Percentiles rank a stretch among this genome's conserved stretches.
These are phyloP conservation scores for Arothron firmamentum DNA, from an alignment of 2,113 vertebrate genomes.

Conservation along the genomic window DNA sequence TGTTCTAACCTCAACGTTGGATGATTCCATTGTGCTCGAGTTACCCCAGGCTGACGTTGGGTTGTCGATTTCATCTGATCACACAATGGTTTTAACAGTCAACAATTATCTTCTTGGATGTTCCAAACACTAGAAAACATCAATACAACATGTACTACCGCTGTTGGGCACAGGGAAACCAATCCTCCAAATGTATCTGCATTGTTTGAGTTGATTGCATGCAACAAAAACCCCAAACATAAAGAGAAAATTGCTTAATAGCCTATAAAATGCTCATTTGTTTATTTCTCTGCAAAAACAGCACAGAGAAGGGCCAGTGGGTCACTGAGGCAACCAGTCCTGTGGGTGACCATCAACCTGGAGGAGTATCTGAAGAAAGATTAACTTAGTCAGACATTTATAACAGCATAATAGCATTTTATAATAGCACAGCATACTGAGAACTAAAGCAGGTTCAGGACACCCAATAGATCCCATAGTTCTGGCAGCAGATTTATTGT, in stretches of 20 bases:
- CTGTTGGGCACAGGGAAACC: not conserved
- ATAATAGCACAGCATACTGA: not conserved
- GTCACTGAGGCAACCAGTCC: not conserved
- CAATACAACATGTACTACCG: slow-evolving; percentile 3
- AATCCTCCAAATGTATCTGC: not conserved
- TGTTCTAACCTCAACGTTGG: slow-evolving; percentile 23
- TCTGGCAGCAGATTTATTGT: too few relatives aligned
- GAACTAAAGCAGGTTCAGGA: not conserved
- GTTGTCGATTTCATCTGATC: slow-evolving; percentile 51
- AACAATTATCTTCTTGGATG: slow-evolving; percentile 47
- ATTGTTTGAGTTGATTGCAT: slow-evolving; percentile 17
- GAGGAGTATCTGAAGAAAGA: too few relatives aligned
- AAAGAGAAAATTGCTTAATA: too few relatives aligned
- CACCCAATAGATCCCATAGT: not conserved
- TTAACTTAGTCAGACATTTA: too few relatives aligned
- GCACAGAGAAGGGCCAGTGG: not conserved
- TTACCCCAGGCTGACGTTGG: slow-evolving; percentile 43
- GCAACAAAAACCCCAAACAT: too few relatives aligned
- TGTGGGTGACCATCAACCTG: not conserved
- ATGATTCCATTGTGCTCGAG: slow-evolving; percentile 49
- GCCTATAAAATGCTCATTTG: not conserved
- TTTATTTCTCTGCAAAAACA: slow-evolving; percentile 12
- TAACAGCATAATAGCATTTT: too few relatives aligned
- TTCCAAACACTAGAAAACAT: slow-evolving; percentile 37
- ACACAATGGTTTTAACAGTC: slow-evolving; percentile 44